Base-by-base conservation (phyloP, 2,888 invertebrate genomes). In the Andricus curvator region DNA sequence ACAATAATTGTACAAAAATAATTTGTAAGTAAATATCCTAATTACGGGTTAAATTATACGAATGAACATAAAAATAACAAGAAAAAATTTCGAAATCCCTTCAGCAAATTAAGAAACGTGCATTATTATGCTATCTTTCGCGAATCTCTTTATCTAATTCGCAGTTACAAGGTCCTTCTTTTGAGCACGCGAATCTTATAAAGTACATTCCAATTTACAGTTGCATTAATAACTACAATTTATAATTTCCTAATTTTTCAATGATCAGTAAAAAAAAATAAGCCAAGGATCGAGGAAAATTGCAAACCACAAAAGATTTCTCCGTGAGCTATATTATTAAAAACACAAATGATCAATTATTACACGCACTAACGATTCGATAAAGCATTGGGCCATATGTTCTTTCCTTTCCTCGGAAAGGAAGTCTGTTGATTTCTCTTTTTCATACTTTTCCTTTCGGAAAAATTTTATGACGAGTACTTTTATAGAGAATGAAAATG, bases 251-350 rank as follows among this genome's bases (percentile, higher is more conserved):
- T 9, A 74, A 56, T 74, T 74, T 74, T 74, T 29, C 29, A 4
- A 56, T 15, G 51, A n/a, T 29, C 11, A 56, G 25, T 51, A 20
- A 20, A 70, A 51, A 51, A 29, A 33, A n/a, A 74, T n/a, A 56
- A 74, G 56, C n/a, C 74, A 74, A 74, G 74, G 74, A 56, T 56
- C 20, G 33, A 20, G 1, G 33, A 29, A 56, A 56, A 33, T 74
- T 74, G 15, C 74, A 74, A 74, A 51, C 37, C 56, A 56, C n/a
- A 33, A 33, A 74, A 74, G 51, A 74, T 74, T 74, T 74, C 74
- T 74, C 74, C 56, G 20, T 56, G 29, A 33, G 29, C 37, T n/a
- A 56, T 74, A 56, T 74, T 20, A 51, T 74, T 74, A 33, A n/a
- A 56, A 74, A 56, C n/a, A 56, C 56, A 56, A 74, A 56, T 74